These are phyloP conservation scores for Diglossa cyanea DNA, from an alignment of 2,797 vertebrate genomes.

Conservation along the genomic window DNA sequence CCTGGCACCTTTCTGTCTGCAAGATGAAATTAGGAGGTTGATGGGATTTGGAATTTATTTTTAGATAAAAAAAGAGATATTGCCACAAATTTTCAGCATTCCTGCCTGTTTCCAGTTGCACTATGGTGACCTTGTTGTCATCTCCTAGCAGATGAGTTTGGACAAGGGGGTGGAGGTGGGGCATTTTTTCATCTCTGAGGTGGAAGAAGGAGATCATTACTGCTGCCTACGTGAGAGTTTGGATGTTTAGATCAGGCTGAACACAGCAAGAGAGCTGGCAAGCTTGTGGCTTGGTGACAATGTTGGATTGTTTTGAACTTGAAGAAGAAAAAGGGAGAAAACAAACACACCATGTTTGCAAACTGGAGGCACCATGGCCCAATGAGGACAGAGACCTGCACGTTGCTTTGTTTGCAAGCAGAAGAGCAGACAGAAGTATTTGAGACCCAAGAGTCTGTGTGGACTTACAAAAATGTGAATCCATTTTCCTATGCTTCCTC, in stretches of 20 bases:
- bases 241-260: not conserved
- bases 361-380: not conserved
- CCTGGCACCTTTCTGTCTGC: not conserved
- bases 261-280: not conserved
- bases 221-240: not conserved
- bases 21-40: not conserved
- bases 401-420: not conserved
- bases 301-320: not conserved
- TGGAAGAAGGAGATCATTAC: not conserved
- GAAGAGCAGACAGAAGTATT: not conserved
- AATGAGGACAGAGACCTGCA: not conserved
- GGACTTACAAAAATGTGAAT: not conserved
- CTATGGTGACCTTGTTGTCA: not conserved
- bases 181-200: not conserved
- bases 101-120: not conserved
- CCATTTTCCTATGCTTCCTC: not conserved
- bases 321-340: not conserved
- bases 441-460: not conserved
- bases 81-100: not conserved
- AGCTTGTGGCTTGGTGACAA: not conserved
- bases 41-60: not conserved
- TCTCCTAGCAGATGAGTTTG: not conserved
- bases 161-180: not conserved
- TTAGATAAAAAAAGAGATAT: fast-evolving
- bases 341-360: not conserved